Evolutionary conservation across 2,113 vertebrate species (phyloP), one percentile per base, ranked within the genome.

Genomic region (Arenaria interpres): DNA sequence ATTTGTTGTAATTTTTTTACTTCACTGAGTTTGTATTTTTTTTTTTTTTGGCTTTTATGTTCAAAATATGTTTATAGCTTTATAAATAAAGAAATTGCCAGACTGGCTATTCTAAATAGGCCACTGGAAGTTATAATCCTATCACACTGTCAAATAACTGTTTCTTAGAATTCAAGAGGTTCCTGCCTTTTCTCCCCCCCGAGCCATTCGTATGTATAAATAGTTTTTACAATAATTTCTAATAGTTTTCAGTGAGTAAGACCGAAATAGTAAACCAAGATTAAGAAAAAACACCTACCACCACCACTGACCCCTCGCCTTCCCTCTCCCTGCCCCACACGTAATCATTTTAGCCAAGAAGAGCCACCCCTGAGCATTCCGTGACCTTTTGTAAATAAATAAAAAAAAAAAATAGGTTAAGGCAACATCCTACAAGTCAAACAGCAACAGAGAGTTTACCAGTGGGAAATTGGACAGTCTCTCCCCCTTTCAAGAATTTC

Each of bases 1-100:
- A 88, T 67, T 89, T 85, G 92, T 63, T 97, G 87, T 96, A 86
- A 88, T 95, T 97, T 96, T 97, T 89, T 96, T 93, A 95, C 72
- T 95, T 88, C 53, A 90, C 10, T 56, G 69, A 92, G 94, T 97
- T 97, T 97, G 87, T 96, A 94, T 91, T 66, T 66, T 53, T 51
- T 51, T 50, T 93, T 51, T 53, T 96, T 97, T 96, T 96, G 82
- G 90, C 95, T 97, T 97, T 97, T 96, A 94, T 95, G 82, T 97
- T 97, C 93, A 90, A 97, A 97, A 90, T 93, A 94, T 97, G 96
- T 98, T 97, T 97, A 97, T 97, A 96, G 97, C 96, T 96, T 97
- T 98, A 97, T 97, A 97, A 98, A 98, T 96, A 97, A 98, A 98
- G 88, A 96, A 89, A 95, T 95, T 97, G 94, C 92, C 94, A 97